Conservation (phyloP, 2,797 vertebrate species). For the Nannoperca australis region DNA sequence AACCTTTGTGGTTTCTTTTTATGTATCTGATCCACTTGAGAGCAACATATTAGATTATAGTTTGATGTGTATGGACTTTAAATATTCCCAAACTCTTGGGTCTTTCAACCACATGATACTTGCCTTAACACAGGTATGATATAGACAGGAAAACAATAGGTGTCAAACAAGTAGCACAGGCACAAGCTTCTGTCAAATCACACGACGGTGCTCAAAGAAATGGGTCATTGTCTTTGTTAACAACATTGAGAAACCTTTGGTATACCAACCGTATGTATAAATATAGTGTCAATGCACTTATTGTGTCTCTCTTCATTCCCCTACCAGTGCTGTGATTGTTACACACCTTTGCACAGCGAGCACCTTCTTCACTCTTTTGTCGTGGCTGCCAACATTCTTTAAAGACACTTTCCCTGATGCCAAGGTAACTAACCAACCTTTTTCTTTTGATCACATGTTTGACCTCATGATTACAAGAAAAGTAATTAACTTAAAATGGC, state of each 20-base stretch:
- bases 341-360: slow-evolving; percentile 94
- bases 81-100: slow-evolving; percentile 2
- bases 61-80: slow-evolving; percentile 8
- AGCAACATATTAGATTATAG: neutral
- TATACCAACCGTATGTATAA: neutral
- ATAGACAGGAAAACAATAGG: neutral
- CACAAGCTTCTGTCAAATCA: slow-evolving; percentile 11
- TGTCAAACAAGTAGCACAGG: neutral
- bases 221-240: neutral
- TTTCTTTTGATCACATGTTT: slow-evolving; percentile 1
- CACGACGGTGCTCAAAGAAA: neutral
- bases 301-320: slow-evolving; percentile 17
- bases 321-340: slow-evolving; percentile 90
- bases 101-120: slow-evolving; percentile 11
- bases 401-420: slow-evolving; percentile 93
- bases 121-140: neutral
- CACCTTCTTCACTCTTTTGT: slow-evolving; percentile 95
- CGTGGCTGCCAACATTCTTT: slow-evolving; percentile 98
- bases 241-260: neutral
- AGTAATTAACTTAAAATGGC: neutral
- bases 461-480: neutral
- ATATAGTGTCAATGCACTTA: slow-evolving; percentile 2
- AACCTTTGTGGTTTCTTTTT: slow-evolving; percentile 29
- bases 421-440: slow-evolving; percentile 85
- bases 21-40: slow-evolving; percentile 13